Evolutionary conservation across 2,113 vertebrate genomes (phyloP).

Genomic region (Pelecanus crispus): DNA sequence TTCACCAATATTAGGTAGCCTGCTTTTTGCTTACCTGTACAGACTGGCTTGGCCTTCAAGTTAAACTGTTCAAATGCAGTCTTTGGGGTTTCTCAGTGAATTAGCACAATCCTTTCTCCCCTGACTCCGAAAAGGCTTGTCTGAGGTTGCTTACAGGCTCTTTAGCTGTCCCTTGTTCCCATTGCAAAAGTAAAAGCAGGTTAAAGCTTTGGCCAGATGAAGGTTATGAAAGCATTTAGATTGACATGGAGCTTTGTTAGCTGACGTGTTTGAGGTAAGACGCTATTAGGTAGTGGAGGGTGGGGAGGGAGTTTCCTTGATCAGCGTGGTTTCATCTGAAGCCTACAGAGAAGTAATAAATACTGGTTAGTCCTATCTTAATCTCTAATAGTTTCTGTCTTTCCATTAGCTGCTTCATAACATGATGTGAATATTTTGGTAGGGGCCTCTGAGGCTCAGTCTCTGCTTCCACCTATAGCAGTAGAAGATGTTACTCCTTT

Average conservation of each 20-base stretch:
- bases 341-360: background rate
- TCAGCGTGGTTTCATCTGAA: background rate
- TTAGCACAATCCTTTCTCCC: background rate
- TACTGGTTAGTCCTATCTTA: background rate
- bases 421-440: background rate
- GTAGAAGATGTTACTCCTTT: background rate
- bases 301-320: conserved; percentile 16
- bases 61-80: background rate
- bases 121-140: background rate
- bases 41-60: background rate
- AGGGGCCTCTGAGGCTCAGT: background rate
- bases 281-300: background rate
- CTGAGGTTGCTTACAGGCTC: background rate
- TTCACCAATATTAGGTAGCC: background rate
- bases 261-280: background rate
- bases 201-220: background rate
- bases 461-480: background rate
- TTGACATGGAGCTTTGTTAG: background rate
- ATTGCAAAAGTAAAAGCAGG: background rate
- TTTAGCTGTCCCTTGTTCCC: background rate
- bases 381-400: background rate
- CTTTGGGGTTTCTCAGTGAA: background rate
- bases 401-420: background rate
- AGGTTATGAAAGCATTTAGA: background rate
- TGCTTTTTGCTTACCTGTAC: background rate